Conservation (phyloP, 2,113 vertebrate species). For the Echinops telfairi region DNA sequence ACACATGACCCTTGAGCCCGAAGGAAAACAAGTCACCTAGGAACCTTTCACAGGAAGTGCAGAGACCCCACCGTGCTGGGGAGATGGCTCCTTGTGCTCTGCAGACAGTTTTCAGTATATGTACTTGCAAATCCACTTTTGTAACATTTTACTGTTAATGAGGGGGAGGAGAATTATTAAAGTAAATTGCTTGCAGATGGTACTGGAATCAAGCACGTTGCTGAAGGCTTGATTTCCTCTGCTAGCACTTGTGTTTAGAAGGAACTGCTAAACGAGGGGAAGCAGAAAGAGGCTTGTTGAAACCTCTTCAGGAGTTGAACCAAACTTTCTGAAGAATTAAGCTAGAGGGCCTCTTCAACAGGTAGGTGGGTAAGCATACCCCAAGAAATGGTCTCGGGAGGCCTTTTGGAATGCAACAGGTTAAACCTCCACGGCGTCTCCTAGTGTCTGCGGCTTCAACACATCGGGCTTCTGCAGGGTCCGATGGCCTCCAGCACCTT, state of each 20-base stretch:
- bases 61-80: neutral
- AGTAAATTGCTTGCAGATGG: neutral
- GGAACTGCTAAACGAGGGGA: neutral
- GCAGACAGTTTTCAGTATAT: neutral
- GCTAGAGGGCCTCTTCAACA: neutral
- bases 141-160: neutral
- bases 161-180: slow-evolving; percentile 10
- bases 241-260: neutral
- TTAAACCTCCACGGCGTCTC: neutral
- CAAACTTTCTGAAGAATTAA: neutral
- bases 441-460: neutral
- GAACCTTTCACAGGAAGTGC: neutral
- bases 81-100: neutral
- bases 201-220: neutral
- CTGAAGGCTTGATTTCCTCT: slow-evolving; percentile 15
- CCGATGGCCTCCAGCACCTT: neutral
- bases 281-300: neutral
- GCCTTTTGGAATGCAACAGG: neutral
- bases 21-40: neutral
- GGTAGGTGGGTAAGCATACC: neutral
- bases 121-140: neutral
- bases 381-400: neutral
- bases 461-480: neutral
- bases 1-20: neutral
- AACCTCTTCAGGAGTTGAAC: neutral